Evolutionary conservation across 2,888 invertebrate genomes (phyloP).

Genomic region (Drosophila kanekoi): DNA sequence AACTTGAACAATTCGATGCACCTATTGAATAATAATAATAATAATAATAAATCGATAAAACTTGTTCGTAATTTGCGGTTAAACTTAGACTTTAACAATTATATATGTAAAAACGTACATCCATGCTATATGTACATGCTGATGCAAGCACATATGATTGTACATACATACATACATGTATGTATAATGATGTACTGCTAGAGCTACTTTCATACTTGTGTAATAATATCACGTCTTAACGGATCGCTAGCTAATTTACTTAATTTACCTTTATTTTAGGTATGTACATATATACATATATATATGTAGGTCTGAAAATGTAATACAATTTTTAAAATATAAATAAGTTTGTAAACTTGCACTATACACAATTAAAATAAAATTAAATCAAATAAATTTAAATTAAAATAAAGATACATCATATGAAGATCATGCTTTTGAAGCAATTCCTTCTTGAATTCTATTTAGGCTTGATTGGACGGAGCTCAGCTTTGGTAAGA

Average conservation of each 20-base stretch:
- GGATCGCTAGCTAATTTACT: constrained; percentile 42
- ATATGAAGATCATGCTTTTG: background rate
- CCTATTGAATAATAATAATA: constrained; percentile 5
- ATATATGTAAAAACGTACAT: constrained; percentile 10
- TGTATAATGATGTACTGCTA: no score
- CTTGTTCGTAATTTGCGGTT: constrained; percentile 10
- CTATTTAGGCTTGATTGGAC: background rate
- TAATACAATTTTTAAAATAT: constrained; percentile 33
- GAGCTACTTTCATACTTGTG: background rate
- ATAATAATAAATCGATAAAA: background rate
- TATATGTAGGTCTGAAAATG: constrained; percentile 26
- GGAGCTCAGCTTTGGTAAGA: background rate
- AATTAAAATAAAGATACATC: constrained; percentile 22
- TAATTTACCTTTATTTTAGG: constrained; percentile 23
- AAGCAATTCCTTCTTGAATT: background rate
- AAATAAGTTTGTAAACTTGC: constrained; percentile 50
- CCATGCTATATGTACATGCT: background rate
- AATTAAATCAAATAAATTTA: constrained; percentile 23
- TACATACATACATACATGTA: no score
- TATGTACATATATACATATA: constrained; percentile 36
- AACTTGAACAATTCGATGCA: constrained; percentile 24
- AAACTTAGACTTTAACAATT: constrained; percentile 1
- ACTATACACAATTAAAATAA: constrained; percentile 34
- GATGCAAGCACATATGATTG: constrained; percentile 4
- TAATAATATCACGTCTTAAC: constrained; percentile 16